phyloP scores from a whole-genome alignment of 30 jellyfish, hydroid and myxozoan genomes.

The Catostylus mosaicus region DNA sequence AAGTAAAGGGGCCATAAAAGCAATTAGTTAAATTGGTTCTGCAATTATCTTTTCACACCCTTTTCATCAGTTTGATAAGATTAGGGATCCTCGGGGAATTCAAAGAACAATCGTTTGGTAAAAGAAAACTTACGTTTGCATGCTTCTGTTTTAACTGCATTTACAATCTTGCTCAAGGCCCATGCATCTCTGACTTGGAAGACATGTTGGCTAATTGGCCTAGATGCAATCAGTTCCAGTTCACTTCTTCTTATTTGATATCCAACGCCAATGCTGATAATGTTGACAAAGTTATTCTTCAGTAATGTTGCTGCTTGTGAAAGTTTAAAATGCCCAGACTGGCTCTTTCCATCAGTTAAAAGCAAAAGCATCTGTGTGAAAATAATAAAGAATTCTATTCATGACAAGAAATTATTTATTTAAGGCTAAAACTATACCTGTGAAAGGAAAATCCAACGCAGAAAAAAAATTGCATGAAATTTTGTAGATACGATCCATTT shows the following conservation, averaged over 20 bases:
- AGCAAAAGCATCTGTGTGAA: conserved; percentile 56
- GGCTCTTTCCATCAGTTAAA: conserved; percentile 78
- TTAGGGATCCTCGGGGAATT: too few relatives aligned
- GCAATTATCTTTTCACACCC: too few relatives aligned
- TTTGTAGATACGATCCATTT: too few relatives aligned
- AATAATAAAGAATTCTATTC: background rate
- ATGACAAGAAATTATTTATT: too few relatives aligned
- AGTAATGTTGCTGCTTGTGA: conserved; percentile 65
- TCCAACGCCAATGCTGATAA: conserved; percentile 77
- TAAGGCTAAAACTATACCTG: too few relatives aligned
- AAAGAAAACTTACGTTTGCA: conserved; percentile 64
- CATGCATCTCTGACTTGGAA: conserved; percentile 69
- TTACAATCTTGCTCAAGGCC: conserved; percentile 48
- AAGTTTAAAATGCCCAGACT: conserved; percentile 35
- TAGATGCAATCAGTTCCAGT: conserved; percentile 71
- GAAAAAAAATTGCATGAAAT: too few relatives aligned
- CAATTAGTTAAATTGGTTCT: too few relatives aligned
- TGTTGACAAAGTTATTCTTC: conserved; percentile 66
- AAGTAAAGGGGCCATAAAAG: too few relatives aligned
- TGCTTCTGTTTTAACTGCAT: conserved; percentile 67
- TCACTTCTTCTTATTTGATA: conserved; percentile 42
- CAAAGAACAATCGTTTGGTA: too few relatives aligned
- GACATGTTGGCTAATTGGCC: conserved; percentile 62
- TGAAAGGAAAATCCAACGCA: too few relatives aligned
- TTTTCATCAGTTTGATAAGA: too few relatives aligned